Evolutionary conservation across 2,113 vertebrate genomes (phyloP).

Genomic region (Forbesichthys papilliferus): DNA sequence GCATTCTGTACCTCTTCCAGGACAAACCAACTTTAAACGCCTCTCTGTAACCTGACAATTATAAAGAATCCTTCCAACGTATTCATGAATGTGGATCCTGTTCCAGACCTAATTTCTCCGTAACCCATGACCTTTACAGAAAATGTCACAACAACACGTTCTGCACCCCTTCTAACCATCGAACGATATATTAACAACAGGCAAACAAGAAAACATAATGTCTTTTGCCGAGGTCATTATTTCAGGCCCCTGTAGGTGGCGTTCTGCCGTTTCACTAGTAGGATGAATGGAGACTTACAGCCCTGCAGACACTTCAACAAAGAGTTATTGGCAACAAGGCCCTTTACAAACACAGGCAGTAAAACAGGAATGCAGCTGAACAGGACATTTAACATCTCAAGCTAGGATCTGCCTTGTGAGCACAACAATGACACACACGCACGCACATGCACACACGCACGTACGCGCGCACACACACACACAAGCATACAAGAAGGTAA

Average conservation of each 20-base stretch:
- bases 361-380: conserved; percentile 53
- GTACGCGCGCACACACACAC: not conserved
- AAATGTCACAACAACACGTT: too few relatives aligned
- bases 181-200: too few relatives aligned
- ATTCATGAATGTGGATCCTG: too few relatives aligned
- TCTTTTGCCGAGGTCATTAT: too few relatives aligned
- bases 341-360: conserved; percentile 13
- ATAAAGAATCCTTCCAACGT: too few relatives aligned
- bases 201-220: too few relatives aligned
- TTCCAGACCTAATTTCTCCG: too few relatives aligned
- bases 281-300: conserved; percentile 1
- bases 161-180: too few relatives aligned
- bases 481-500: not conserved
- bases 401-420: conserved; percentile 4
- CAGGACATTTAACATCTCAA: conserved; percentile 37
- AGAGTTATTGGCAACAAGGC: not conserved
- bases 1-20: too few relatives aligned
- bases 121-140: too few relatives aligned
- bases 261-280: conserved; percentile 4
- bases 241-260: conserved; percentile 27
- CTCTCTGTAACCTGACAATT: too few relatives aligned
- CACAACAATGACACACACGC: not conserved
- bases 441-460: conserved; percentile 1
- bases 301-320: conserved; percentile 7
- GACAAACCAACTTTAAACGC: too few relatives aligned